A percentile compares a stretch with the other conserved stretches of the same genome.
These are phyloP conservation scores for Volucella zonaria DNA, from an alignment of 2,888 invertebrate species.

Conservation along the genomic window DNA sequence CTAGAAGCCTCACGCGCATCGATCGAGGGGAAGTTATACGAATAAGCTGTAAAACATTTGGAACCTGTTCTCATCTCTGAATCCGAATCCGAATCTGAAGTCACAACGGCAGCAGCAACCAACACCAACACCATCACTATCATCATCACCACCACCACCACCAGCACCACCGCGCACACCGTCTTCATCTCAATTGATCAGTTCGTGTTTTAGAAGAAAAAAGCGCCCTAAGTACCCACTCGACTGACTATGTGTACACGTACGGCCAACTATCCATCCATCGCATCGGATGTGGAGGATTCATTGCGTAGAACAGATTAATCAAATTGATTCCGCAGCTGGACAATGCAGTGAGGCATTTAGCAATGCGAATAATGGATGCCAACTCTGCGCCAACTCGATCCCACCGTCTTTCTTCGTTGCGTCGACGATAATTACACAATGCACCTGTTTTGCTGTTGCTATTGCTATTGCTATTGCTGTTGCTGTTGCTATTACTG, in stretches of 20 bases:
- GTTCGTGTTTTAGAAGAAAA: conserved; percentile 31
- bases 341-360: conserved; percentile 72
- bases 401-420: conserved; percentile 19
- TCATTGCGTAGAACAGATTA: conserved; percentile 74
- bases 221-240: conserved; percentile 70
- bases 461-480: background rate
- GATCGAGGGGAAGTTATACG: conserved; percentile 70
- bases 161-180: conserved; percentile 39
- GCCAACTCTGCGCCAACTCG: conserved; percentile 41
- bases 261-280: conserved; percentile 63
- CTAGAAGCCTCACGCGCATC: conserved; percentile 60
- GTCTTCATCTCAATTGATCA: conserved; percentile 36
- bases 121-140: conserved; percentile 53
- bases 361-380: conserved; percentile 73
- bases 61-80: conserved; percentile 65
- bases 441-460: conserved; percentile 69
- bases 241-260: conserved; percentile 54
- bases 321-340: conserved; percentile 74
- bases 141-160: conserved; percentile 57
- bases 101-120: conserved; percentile 65
- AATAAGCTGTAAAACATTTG: conserved; percentile 80
- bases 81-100: conserved; percentile 52
- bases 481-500: no score
- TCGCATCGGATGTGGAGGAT: conserved; percentile 72
- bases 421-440: conserved; percentile 63